Evolutionary conservation across 2,888 invertebrate species (phyloP), one percentile per base, ranked within the genome.

Genomic region (Tiphia femorata): DNA sequence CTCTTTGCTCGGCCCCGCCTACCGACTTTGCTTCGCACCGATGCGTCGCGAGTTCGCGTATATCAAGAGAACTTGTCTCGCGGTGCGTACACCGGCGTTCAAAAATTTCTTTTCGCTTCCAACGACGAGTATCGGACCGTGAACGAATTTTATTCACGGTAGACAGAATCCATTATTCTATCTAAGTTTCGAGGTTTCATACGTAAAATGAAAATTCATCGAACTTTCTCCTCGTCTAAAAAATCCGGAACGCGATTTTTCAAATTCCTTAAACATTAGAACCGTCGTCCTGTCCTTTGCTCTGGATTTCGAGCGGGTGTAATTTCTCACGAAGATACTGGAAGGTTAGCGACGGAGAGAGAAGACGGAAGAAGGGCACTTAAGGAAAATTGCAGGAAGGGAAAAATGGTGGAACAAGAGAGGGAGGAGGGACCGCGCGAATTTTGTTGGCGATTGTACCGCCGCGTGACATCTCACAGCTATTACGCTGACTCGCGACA

Each of bases 401-500:
- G 37, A 4, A 37, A 2, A 17, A 19, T 1, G 17, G 2, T 1
- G 1, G 37, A 6, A 17, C 10, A 4, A 37, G 8, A 17, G 37
- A 16, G 16, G 16, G 4, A 3, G 17, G 25, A 25, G 5, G 25
- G 25, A 25, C n/a, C 29, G 29, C 12, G 23, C 16, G 20, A 49
- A 72, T 77, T 78, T 78, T 71, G 73, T 72, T 67, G 55, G 58
- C 51, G 67, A 52, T 73, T 76, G 72, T 76, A 74, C 71, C 53
- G 57, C 40, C 56, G 61, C 65, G 70, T 77, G 80, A 79, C 80
- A 78, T 76, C 68, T 74, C 72, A 69, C 66, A 64, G 76, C 80
- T 80, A 81, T 81, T 80, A 79, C 72, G 67, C 50, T 78, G 79
- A 81, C 77, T 80, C 76, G 64, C 49, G 60, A 62, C 67, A 74